Percentiles rank a stretch among this genome's conserved stretches.
Conservation (phyloP, 2,113 vertebrate genomes). For the Myrmophylax atrothorax region DNA sequence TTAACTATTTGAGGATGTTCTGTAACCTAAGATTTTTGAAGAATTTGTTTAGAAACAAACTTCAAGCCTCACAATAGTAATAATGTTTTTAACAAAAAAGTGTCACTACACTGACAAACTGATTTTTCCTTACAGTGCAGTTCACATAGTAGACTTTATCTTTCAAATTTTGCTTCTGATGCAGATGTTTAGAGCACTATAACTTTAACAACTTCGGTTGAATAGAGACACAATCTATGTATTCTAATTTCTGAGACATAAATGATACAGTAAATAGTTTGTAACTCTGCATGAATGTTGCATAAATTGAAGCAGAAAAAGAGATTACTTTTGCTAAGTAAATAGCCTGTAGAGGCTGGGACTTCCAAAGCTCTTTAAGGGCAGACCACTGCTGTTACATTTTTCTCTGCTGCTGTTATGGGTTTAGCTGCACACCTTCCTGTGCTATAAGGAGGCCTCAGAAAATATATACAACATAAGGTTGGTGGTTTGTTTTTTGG, state of each 20-base stretch:
- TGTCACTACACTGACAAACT: background rate
- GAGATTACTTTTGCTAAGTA: background rate
- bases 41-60: background rate
- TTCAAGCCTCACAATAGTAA: background rate
- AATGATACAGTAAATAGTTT: background rate
- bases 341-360: background rate
- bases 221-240: background rate
- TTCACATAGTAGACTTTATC: background rate
- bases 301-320: background rate
- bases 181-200: background rate
- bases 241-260: background rate
- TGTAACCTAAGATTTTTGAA: background rate
- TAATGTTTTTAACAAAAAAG: background rate
- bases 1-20: background rate
- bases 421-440: background rate
- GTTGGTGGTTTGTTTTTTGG: background rate
- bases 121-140: background rate
- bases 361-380: background rate
- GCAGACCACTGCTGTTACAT: background rate
- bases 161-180: background rate
- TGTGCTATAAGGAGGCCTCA: background rate
- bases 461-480: background rate
- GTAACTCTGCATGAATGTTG: background rate
- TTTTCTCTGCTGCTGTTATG: background rate
- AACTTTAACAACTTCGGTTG: background rate